A percentile compares a stretch with the other conserved stretches of the same genome.
These are phyloP conservation scores for Vanacampus margaritifer DNA, from an alignment of 2,113 vertebrate genomes.

Conservation along the genomic window DNA sequence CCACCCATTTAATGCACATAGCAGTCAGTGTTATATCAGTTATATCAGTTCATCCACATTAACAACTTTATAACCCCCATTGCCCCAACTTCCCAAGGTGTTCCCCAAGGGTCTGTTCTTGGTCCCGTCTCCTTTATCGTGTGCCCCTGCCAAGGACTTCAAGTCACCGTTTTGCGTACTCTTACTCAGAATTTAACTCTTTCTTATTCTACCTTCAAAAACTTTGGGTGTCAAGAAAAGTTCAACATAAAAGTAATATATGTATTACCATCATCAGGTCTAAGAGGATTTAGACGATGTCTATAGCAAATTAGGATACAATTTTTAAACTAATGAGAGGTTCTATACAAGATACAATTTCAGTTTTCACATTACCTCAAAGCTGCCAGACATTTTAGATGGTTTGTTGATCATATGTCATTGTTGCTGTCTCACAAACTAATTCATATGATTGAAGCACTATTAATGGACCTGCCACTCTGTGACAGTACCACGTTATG, in stretches of 20 bases:
- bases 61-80: neutral
- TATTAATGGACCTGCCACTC: constrained; percentile 54
- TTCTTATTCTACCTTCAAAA: neutral
- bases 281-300: neutral
- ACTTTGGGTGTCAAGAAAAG: neutral
- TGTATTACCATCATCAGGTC: neutral
- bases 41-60: neutral
- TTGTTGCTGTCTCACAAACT: constrained; percentile 44
- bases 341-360: neutral
- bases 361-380: too few relatives aligned
- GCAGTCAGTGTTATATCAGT: neutral
- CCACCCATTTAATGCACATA: neutral
- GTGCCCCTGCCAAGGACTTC: too few relatives aligned
- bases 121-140: neutral
- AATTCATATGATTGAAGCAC: constrained; percentile 49
- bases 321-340: constrained; percentile 1
- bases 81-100: neutral
- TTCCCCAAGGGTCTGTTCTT: neutral
- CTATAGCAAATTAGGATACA: constrained; percentile 5
- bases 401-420: constrained; percentile 47
- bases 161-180: too few relatives aligned
- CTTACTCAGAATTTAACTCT: neutral
- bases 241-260: neutral
- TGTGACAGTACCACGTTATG: constrained; percentile 64
- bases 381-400: constrained; percentile 33